Conservation (phyloP, 2,113 vertebrate species). For the Felis catus region DNA sequence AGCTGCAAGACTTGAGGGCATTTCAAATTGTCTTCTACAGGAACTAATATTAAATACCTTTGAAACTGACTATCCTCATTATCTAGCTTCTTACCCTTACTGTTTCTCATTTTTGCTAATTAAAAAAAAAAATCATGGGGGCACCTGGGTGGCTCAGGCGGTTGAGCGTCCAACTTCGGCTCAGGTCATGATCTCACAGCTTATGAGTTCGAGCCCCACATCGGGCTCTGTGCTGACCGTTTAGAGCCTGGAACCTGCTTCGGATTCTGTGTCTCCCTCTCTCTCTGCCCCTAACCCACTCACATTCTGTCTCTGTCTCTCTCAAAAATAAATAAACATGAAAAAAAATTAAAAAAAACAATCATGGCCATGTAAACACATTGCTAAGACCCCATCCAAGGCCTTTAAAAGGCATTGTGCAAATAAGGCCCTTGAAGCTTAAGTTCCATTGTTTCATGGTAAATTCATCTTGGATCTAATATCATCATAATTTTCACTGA, state of each 20-base stretch:
- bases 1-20: neutral
- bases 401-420: neutral
- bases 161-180: too few species aligned
- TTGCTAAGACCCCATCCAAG: neutral
- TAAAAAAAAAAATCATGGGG: neutral
- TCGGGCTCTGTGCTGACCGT: too few species aligned
- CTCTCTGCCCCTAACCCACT: too few species aligned
- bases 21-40: neutral
- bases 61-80: constrained; percentile 3
- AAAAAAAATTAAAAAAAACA: neutral
- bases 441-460: neutral
- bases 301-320: too few species aligned
- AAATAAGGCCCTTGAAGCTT: neutral
- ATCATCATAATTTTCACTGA: neutral
- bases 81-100: neutral
- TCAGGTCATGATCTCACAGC: too few species aligned
- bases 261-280: too few species aligned
- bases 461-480: neutral
- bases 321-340: too few species aligned
- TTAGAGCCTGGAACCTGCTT: too few species aligned
- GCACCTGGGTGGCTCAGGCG: too few species aligned
- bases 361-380: neutral
- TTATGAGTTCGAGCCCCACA: too few species aligned
- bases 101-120: constrained; percentile 50
- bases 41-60: constrained; percentile 36